Conservation (phyloP, 2,888 invertebrate species). For the Brassicogethes aeneus region DNA sequence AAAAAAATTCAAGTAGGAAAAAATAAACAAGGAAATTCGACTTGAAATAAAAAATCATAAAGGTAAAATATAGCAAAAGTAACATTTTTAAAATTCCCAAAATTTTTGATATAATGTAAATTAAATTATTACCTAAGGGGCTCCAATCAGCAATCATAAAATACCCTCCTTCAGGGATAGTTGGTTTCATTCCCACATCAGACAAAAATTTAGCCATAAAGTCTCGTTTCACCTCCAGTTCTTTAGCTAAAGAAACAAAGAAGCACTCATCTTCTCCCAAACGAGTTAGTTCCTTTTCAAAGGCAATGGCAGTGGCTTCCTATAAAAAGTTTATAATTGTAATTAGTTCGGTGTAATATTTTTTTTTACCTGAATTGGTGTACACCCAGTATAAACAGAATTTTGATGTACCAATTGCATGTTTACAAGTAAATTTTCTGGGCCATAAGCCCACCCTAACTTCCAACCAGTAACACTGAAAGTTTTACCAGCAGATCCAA, state of each 20-base stretch:
- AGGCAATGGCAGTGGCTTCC: slow-evolving; percentile 86
- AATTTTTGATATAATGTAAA: too few species aligned
- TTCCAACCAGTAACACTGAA: slow-evolving; percentile 98
- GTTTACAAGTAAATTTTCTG: slow-evolving; percentile 68
- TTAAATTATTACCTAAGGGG: slow-evolving; percentile 55
- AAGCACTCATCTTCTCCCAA: slow-evolving; percentile 71
- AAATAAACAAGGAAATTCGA: too few species aligned
- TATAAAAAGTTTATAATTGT: slow-evolving; percentile 32
- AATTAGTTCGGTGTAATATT: too few species aligned
- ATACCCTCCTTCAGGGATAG: slow-evolving; percentile 93
- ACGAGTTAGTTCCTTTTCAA: slow-evolving; percentile 74
- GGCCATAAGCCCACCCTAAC: slow-evolving; percentile 94
- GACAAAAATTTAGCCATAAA: slow-evolving; percentile 63
- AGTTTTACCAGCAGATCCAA: slow-evolving; percentile 96
- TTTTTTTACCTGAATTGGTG: slow-evolving; percentile 64
- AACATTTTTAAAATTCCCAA: not conserved
- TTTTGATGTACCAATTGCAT: slow-evolving; percentile 90
- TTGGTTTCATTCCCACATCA: slow-evolving; percentile 82
- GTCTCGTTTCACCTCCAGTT: slow-evolving; percentile 71
- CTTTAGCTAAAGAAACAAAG: slow-evolving; percentile 64
- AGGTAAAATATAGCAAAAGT: not conserved
- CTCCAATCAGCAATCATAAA: slow-evolving; percentile 95
- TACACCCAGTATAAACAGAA: slow-evolving; percentile 83
- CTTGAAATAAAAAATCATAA: too few species aligned
- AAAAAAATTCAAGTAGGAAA: too few species aligned